Evolutionary conservation across 2,888 invertebrate species (phyloP).

Genomic region (Andrena chrysosceles): DNA sequence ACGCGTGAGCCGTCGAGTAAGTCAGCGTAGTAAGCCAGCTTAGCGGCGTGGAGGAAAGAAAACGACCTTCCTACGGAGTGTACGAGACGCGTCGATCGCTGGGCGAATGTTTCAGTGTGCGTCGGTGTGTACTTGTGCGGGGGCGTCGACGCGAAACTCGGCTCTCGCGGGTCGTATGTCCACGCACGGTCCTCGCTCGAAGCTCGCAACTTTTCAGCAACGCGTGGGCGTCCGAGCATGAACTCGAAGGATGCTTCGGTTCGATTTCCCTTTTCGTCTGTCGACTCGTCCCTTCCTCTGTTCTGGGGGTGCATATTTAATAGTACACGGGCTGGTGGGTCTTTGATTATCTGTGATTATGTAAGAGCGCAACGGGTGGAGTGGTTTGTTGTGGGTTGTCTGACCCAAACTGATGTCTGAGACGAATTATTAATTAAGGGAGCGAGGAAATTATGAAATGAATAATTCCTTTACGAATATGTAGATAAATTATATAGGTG

Average conservation of each 20-base stretch:
- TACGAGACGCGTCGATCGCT: slow-evolving; percentile 36
- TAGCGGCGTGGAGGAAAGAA: slow-evolving; percentile 74
- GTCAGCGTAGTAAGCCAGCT: slow-evolving; percentile 60
- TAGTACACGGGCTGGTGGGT: background rate
- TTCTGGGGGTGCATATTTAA: slow-evolving; percentile 45
- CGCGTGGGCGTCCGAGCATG: slow-evolving; percentile 30
- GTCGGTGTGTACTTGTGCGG: slow-evolving; percentile 54
- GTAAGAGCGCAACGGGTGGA: background rate
- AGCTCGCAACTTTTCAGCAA: slow-evolving; percentile 41
- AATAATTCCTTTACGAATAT: too few species aligned
- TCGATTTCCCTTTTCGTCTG: slow-evolving; percentile 32
- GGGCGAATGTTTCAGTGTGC: background rate
- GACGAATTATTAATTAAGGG: too few species aligned
- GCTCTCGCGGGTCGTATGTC: slow-evolving; percentile 37
- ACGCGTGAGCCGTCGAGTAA: slow-evolving; percentile 53
- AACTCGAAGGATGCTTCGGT: slow-evolving; percentile 29
- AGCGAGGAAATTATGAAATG: too few species aligned
- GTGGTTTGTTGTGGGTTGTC: background rate
- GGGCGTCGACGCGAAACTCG: slow-evolving; percentile 61
- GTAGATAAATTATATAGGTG: too few species aligned
- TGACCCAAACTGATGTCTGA: too few species aligned
- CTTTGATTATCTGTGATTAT: slow-evolving; percentile 25
- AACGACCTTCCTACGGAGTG: slow-evolving; percentile 78
- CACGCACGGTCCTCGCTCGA: slow-evolving; percentile 26
- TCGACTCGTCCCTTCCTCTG: slow-evolving; percentile 2